A percentile compares a stretch with the other conserved stretches of the same genome.
Conservation (phyloP, 2,113 vertebrate species). For the Nycticorax nycticorax region DNA sequence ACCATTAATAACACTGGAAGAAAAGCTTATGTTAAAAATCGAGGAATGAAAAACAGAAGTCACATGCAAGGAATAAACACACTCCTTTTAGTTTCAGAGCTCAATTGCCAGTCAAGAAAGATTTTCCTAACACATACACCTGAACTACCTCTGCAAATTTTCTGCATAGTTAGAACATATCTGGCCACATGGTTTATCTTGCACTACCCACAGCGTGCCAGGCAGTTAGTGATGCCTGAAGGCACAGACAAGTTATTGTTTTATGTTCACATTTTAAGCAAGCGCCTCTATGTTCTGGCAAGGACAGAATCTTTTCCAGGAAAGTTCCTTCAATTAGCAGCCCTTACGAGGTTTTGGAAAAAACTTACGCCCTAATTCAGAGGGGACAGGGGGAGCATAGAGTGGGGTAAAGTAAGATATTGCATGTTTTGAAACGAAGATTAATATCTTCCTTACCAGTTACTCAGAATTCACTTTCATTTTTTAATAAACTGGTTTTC, state of each 20-base stretch:
- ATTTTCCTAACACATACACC: rapidly evolving
- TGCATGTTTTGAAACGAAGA: background rate
- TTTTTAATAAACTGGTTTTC: background rate
- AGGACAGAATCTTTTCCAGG: background rate
- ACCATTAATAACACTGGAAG: background rate
- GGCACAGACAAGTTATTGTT: background rate
- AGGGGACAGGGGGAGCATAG: too few species aligned
- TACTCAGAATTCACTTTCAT: background rate
- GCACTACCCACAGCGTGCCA: background rate
- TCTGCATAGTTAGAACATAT: background rate
- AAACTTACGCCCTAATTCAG: background rate
- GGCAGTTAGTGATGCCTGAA: background rate
- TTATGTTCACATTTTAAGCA: background rate
- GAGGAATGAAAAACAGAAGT: background rate
- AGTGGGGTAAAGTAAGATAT: background rate
- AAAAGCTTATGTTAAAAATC: background rate
- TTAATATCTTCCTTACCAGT: background rate
- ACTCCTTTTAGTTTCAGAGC: background rate
- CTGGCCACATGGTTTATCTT: background rate
- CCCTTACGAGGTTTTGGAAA: rapidly evolving
- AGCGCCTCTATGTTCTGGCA: background rate
- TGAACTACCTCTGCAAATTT: background rate
- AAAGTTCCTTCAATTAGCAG: background rate
- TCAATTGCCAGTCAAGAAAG: background rate
- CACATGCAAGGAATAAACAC: background rate